A percentile compares a stretch with the other conserved stretches of the same genome.
These are phyloP conservation scores for Monochamus alternatus DNA, from an alignment of 2,888 invertebrate species.

Conservation along the genomic window DNA sequence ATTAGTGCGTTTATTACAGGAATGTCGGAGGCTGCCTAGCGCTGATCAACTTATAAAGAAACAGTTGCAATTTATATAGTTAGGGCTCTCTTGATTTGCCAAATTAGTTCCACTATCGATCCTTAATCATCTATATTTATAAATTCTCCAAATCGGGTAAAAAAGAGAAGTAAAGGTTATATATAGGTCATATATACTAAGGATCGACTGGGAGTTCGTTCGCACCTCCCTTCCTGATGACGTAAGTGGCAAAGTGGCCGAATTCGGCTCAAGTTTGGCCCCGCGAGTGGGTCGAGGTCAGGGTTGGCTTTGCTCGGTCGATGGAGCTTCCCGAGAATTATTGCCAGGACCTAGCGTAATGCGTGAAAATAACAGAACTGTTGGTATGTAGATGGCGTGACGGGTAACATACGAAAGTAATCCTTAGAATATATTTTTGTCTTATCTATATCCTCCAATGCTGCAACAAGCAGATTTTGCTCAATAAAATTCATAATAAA, in stretches of 20 bases:
- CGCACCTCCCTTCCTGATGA: conserved; percentile 51
- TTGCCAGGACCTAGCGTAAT: conserved; percentile 32
- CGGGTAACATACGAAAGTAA: neutral
- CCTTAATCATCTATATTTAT: conserved; percentile 14
- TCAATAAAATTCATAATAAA: too few species aligned
- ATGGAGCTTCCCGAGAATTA: conserved; percentile 59
- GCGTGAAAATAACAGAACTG: conserved; percentile 4
- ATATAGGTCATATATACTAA: neutral
- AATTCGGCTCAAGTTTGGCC: conserved; percentile 59
- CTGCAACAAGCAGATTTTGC: too few species aligned
- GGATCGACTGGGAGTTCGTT: neutral
- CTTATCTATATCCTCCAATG: too few species aligned
- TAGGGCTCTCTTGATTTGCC: too few species aligned
- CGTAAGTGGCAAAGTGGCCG: conserved; percentile 58
- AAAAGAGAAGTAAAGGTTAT: conserved; percentile 17
- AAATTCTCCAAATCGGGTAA: conserved; percentile 20
- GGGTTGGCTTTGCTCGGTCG: conserved; percentile 67
- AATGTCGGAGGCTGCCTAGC: too few species aligned
- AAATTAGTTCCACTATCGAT: neutral
- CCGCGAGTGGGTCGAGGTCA: conserved; percentile 69
- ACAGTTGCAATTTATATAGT: too few species aligned
- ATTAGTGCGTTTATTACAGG: too few species aligned
- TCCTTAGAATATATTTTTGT: too few species aligned
- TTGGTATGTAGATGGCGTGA: conserved; percentile 1
- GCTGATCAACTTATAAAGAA: too few species aligned